Evolutionary conservation across 2,113 vertebrate genomes (phyloP).

Genomic region (Dermatemys mawii): DNA sequence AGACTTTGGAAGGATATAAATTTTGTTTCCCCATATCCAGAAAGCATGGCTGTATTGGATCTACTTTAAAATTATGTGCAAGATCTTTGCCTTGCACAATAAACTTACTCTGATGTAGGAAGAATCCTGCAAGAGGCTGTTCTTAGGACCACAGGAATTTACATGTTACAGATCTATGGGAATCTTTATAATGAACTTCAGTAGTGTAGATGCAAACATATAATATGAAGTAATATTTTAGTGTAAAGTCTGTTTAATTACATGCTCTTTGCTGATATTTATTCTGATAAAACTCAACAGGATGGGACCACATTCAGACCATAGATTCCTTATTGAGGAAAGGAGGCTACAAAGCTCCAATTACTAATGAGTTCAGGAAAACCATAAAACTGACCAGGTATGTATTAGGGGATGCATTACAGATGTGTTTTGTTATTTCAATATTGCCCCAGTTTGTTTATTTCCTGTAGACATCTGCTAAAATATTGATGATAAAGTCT

Average conservation of each 20-base stretch:
- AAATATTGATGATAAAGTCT: background rate
- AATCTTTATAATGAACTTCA: background rate
- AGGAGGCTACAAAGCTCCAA: conserved; percentile 99
- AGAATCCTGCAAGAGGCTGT: background rate
- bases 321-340: conserved; percentile 99
- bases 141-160: background rate
- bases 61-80: background rate
- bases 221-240: background rate
- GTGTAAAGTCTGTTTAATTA: background rate
- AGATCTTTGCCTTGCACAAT: background rate
- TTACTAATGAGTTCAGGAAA: conserved; percentile 99
- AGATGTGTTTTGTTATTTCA: background rate
- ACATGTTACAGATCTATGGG: background rate
- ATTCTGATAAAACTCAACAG: conserved; percentile 77
- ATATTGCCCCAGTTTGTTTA: background rate
- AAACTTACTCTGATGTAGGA: background rate
- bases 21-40: background rate
- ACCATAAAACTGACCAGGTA: conserved; percentile 99
- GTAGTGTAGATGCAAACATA: background rate
- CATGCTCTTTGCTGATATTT: conserved; percentile 50
- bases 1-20: background rate
- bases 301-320: conserved; percentile 99
- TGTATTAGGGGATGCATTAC: background rate
- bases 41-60: background rate
- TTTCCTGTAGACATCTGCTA: conserved; percentile 11